Evolutionary conservation across 2,888 invertebrate species (phyloP), one percentile per base, ranked within the genome.

Genomic region (Drosophila cognata): DNA sequence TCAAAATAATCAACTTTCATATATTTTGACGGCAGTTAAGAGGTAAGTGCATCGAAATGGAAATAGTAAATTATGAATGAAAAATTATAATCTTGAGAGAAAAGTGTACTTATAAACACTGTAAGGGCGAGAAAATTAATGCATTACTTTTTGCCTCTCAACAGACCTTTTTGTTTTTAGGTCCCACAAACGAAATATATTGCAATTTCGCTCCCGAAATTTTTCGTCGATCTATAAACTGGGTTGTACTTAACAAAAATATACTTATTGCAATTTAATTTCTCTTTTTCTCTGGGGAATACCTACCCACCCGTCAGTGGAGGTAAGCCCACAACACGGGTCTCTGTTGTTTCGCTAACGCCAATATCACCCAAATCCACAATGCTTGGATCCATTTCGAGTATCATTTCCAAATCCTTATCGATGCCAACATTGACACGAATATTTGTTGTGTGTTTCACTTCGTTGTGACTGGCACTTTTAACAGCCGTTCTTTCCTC

Each of bases 341-440:
- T 83, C 35, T 89, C 86, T 38, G 72, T 70, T 10, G 79, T 62
- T 68, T 91, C 90, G 16, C 81, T 76, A 6, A 81, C 74, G 16
- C 84, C 69, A 28, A 91, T 83, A 67, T 91, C 91, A 35, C 91
- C 92, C 35, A 93, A 91, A 91, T 95, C 95, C 57, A 95, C 94
- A 90, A 95, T 94, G 80, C 94, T 94, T 28, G 95, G 95, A 91
- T 95, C 94, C 94, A 94, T 94, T 89, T 95, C 95, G 59, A 95
- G 93, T 71, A 95, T 94, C 94, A 94, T 94, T 91, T 94, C 94
- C 62, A 95, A 91, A 90, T 95, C 95, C 74, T 94, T 94, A 88
- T 95, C 95, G 79, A 95, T 95, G 21, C 95, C 95, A 76, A 94
- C 93, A 51, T 94, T 94, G 8, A 94, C 94, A 51, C 93, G 93